phyloP scores from a whole-genome alignment of 2,797 vertebrate genomes.

The Sparus aurata region DNA sequence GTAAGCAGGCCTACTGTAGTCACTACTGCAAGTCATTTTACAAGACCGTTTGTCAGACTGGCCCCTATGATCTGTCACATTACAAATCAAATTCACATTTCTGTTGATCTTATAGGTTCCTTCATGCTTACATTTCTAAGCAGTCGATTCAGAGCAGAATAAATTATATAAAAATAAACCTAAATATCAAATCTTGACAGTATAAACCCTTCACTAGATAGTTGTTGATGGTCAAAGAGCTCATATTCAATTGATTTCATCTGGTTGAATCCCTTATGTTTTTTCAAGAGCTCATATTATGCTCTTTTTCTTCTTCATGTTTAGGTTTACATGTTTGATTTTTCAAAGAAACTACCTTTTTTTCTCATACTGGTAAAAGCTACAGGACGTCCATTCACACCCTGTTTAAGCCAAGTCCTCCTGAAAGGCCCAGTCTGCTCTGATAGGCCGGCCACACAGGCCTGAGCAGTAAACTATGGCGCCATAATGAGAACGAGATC shows the following conservation, averaged over 20 bases:
- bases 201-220: neutral
- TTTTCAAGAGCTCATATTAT: too few species aligned
- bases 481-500: too few species aligned
- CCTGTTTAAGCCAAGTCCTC: too few species aligned
- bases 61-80: neutral
- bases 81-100: conserved; percentile 7
- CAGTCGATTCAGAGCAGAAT: neutral
- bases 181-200: too few species aligned
- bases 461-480: too few species aligned
- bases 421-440: too few species aligned
- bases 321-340: too few species aligned
- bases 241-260: neutral
- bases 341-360: too few species aligned
- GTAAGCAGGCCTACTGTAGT: neutral
- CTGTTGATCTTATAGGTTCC: neutral
- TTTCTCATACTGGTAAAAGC: too few species aligned
- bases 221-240: neutral
- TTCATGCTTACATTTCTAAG: neutral
- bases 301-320: too few species aligned
- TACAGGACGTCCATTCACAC: too few species aligned
- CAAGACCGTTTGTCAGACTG: neutral
- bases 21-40: neutral
- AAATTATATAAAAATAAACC: neutral
- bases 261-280: neutral
- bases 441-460: too few species aligned